Conservation (phyloP, 1,140 invertebrate genomes). For the Zaprionus capensis region DNA sequence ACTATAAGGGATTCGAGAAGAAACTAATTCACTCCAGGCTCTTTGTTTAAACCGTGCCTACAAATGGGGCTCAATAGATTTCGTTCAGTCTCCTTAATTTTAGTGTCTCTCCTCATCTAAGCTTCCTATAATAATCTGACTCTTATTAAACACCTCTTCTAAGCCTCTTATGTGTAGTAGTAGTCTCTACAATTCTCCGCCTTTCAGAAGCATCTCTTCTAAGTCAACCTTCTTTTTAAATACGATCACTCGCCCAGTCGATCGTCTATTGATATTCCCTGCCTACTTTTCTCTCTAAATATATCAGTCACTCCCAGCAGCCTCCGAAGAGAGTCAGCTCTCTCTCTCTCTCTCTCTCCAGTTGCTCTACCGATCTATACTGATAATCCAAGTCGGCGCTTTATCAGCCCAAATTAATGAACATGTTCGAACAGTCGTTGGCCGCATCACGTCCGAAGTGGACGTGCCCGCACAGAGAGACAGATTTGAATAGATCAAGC, state of each 20-base stretch:
- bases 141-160: not conserved
- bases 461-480: constrained; percentile 32
- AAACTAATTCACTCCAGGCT: too few relatives aligned
- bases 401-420: constrained; percentile 47
- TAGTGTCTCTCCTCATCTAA: too few relatives aligned
- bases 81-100: too few relatives aligned
- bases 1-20: too few relatives aligned
- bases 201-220: not conserved
- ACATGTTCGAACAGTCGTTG: constrained; percentile 43
- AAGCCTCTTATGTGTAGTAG: not conserved
- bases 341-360: not conserved
- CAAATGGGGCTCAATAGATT: too few relatives aligned
- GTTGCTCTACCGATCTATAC: not conserved
- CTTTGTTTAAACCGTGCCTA: too few relatives aligned
- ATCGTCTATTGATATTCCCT: not conserved
- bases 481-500: not conserved
- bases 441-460: constrained; percentile 45
- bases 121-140: too few relatives aligned
- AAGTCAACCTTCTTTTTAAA: not conserved
- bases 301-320: not conserved
- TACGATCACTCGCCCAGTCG: not conserved
- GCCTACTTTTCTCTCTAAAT: not conserved
- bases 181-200: too few relatives aligned
- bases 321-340: not conserved
- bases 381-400: constrained; percentile 40